Percentiles rank a stretch among this genome's conserved stretches.
Evolutionary conservation across 2,113 vertebrate genomes (phyloP).

Genomic region (Balaeniceps rex): DNA sequence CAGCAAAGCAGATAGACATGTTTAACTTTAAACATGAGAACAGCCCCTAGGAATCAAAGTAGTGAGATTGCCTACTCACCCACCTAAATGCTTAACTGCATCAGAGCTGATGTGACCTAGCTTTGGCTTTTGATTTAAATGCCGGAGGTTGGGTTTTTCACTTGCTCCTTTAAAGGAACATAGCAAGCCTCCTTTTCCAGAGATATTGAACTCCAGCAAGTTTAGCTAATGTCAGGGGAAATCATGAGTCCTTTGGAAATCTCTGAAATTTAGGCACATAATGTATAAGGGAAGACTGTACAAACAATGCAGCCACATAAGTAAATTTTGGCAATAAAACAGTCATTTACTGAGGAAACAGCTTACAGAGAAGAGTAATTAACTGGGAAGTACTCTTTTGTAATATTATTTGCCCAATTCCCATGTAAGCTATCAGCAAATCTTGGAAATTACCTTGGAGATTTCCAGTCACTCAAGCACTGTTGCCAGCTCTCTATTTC

Average conservation of each 20-base stretch:
- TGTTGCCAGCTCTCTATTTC: neutral
- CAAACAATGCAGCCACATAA: neutral
- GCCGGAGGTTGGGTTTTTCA: neutral
- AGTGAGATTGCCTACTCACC: neutral
- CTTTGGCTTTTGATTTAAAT: neutral
- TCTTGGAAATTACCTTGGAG: conserved; percentile 34
- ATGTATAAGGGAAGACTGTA: neutral
- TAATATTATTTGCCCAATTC: conserved; percentile 38
- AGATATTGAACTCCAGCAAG: neutral
- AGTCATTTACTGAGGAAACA: neutral
- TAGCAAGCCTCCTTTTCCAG: neutral
- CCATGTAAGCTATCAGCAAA: neutral
- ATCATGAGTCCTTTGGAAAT: conserved; percentile 3
- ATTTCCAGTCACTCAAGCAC: neutral
- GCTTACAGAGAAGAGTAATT: neutral
- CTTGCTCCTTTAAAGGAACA: neutral
- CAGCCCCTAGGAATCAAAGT: neutral
- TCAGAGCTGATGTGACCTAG: neutral
- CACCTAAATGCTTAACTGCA: neutral
- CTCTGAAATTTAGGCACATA: neutral
- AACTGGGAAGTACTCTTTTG: neutral
- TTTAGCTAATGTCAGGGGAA: conserved; percentile 12
- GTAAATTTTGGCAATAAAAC: neutral
- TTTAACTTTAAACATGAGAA: neutral
- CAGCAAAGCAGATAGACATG: neutral